These are phyloP conservation scores for Rallus limicola DNA, from an alignment of 2,113 vertebrate genomes.

Conservation along the genomic window DNA sequence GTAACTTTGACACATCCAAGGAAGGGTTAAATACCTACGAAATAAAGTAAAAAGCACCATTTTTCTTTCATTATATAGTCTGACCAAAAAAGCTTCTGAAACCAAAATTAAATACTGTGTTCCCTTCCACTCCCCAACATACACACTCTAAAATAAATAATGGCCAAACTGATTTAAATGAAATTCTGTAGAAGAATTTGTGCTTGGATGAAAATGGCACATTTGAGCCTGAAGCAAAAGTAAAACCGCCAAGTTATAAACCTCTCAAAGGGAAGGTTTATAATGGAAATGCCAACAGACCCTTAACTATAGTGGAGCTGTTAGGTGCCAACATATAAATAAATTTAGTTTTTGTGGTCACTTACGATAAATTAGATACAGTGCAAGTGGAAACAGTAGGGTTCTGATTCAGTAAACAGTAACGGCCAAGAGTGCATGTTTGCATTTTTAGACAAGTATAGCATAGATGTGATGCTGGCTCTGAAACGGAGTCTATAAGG, in stretches of 20 bases:
- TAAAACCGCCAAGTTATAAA: constrained; percentile 78
- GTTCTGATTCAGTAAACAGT: constrained; percentile 71
- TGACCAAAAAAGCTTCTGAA: constrained; percentile 55
- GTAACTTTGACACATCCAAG: not conserved
- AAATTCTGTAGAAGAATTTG: constrained; percentile 75
- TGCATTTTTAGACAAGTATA: constrained; percentile 73
- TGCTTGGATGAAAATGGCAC: constrained; percentile 74
- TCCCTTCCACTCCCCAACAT: constrained; percentile 1
- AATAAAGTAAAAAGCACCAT: constrained; percentile 52
- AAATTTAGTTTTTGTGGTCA: constrained; percentile 76
- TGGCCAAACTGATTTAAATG: constrained; percentile 67
- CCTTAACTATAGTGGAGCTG: constrained; percentile 67
- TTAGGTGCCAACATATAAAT: constrained; percentile 77
- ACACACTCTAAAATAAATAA: constrained; percentile 61
- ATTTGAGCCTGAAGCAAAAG: constrained; percentile 75
- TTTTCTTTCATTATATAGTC: constrained; percentile 58
- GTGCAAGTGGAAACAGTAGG: constrained; percentile 70
- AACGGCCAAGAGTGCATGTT: constrained; percentile 64
- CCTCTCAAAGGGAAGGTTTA: constrained; percentile 73
- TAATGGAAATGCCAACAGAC: constrained; percentile 79
- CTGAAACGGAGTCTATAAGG: constrained; percentile 53
- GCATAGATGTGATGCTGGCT: constrained; percentile 64
- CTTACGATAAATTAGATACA: constrained; percentile 77
- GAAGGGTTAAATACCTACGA: constrained; percentile 27
- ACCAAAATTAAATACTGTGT: constrained; percentile 48